These are phyloP conservation scores for Brachypalpus laphriformis DNA, from an alignment of 2,888 invertebrate genomes.

Conservation along the genomic window DNA sequence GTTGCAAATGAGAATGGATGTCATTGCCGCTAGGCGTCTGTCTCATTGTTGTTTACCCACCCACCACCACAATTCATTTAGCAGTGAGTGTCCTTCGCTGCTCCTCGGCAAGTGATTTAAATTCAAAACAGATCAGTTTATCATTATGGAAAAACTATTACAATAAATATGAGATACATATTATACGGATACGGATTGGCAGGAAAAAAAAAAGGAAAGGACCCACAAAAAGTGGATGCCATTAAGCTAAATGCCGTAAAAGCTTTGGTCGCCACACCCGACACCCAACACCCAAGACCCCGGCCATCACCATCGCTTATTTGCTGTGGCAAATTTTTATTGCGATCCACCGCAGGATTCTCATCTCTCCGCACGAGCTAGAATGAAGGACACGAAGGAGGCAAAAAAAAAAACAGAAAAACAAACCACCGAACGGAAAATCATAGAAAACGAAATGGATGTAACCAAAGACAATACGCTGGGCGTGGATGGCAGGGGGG, in stretches of 20 bases:
- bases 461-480: constrained; percentile 65
- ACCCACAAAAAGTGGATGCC: constrained; percentile 31
- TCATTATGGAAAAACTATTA: constrained; percentile 68
- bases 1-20: constrained; percentile 64
- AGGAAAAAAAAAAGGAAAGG: constrained; percentile 21
- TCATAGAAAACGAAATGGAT: constrained; percentile 58
- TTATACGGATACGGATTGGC: constrained; percentile 37
- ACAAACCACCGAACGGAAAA: constrained; percentile 23
- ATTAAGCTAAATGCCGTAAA: constrained; percentile 71
- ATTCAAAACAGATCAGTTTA: constrained; percentile 72
- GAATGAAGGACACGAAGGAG: constrained; percentile 16
- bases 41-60: constrained; percentile 32
- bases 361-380: constrained; percentile 29
- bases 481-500: constrained; percentile 30
- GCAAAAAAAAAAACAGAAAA: background rate
- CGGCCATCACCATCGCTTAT: constrained; percentile 36
- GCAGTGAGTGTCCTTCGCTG: background rate
- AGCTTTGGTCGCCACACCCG: constrained; percentile 48
- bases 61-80: background rate
- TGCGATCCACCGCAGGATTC: constrained; percentile 58
- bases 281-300: constrained; percentile 7
- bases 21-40: constrained; percentile 49
- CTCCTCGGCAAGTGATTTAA: constrained; percentile 61
- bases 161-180: constrained; percentile 60
- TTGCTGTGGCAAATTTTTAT: constrained; percentile 72